phyloP scores from a whole-genome alignment of 2,113 vertebrate species.

The Acanthisitta chloris region DNA sequence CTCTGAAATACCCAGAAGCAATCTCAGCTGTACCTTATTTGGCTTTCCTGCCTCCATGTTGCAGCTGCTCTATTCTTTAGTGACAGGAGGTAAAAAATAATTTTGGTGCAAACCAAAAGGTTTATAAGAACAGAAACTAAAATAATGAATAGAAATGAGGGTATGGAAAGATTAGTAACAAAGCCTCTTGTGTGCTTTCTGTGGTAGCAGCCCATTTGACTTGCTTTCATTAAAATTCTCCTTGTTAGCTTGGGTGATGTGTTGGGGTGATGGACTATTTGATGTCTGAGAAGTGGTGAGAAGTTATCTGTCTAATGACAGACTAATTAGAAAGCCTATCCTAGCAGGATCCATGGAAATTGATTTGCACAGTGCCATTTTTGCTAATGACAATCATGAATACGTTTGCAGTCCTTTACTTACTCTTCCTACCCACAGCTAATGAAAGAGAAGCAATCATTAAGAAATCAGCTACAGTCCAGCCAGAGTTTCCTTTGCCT shows the following conservation, averaged over 20 bases:
- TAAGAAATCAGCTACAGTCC: not conserved
- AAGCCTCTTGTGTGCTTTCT: slow-evolving; percentile 45
- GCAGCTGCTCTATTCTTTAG: not conserved
- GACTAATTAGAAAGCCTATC: slow-evolving; percentile 65
- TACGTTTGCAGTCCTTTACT: slow-evolving; percentile 37
- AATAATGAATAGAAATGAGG: not conserved
- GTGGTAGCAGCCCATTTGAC: slow-evolving; percentile 21
- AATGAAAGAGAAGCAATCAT: slow-evolving; percentile 22
- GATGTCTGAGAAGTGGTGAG: slow-evolving; percentile 41
- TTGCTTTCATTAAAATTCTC: slow-evolving; percentile 68
- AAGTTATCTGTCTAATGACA: slow-evolving; percentile 56
- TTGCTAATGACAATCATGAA: slow-evolving; percentile 56
- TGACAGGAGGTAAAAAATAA: not conserved
- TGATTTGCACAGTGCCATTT: slow-evolving; percentile 62
- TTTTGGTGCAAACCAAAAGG: slow-evolving; percentile 34
- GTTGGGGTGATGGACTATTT: slow-evolving; percentile 25
- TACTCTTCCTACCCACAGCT: slow-evolving; percentile 28
- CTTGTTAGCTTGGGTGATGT: slow-evolving; percentile 33
- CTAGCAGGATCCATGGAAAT: slow-evolving; percentile 67
- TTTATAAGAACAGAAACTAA: slow-evolving; percentile 18
- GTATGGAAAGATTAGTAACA: slow-evolving; percentile 22
- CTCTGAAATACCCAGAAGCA: slow-evolving; percentile 46
- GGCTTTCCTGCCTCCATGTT: not conserved
- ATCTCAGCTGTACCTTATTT: slow-evolving; percentile 19
- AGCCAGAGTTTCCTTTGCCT: not conserved